These are phyloP conservation scores for Gambelia wislizenii DNA, from an alignment of 2,797 vertebrate species.

Conservation along the genomic window DNA sequence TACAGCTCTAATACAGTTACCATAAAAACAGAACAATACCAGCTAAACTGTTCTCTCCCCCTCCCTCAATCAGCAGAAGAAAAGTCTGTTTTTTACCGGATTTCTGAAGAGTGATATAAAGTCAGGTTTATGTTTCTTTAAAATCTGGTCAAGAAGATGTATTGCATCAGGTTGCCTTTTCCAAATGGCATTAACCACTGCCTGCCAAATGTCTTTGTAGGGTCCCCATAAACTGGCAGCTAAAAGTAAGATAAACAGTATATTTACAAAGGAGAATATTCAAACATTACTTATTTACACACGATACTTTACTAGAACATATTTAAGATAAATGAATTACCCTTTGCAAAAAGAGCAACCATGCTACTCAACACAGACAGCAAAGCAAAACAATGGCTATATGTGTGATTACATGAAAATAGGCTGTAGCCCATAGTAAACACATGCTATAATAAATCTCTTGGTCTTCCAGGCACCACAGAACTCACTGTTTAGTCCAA, in stretches of 20 bases:
- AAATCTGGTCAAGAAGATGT: conserved; percentile 91
- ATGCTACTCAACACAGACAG: neutral
- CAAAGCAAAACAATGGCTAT: neutral
- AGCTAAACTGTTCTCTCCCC: neutral
- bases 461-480: no score
- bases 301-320: neutral
- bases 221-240: conserved; percentile 98
- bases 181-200: conserved; percentile 90
- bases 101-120: conserved; percentile 97
- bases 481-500: neutral
- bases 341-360: neutral
- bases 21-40: neutral
- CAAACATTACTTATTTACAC: neutral
- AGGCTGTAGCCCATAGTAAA: no score
- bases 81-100: conserved; percentile 82
- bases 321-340: neutral
- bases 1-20: neutral
- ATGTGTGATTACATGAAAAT: no score
- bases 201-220: conserved; percentile 95
- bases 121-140: conserved; percentile 96
- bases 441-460: no score
- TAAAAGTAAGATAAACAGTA: conserved; percentile 67
- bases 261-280: conserved; percentile 35
- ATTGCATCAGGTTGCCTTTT: conserved; percentile 91
- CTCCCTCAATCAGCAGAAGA: neutral